phyloP scores from a whole-genome alignment of 2,888 invertebrate genomes.

The Abrostola triplasia region DNA sequence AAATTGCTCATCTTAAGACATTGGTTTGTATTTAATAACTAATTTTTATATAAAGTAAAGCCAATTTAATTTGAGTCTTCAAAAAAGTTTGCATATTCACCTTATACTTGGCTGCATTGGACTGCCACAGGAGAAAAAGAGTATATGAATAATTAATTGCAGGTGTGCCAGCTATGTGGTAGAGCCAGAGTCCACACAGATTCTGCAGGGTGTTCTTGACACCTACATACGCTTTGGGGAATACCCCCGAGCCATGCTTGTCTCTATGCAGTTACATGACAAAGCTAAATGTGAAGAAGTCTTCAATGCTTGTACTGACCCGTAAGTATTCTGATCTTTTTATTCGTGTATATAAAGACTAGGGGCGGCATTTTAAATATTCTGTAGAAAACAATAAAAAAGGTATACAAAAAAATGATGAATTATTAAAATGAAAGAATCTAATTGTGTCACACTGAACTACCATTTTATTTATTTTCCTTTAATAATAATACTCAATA shows the following conservation, averaged over 20 bases:
- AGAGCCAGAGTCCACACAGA: slow-evolving; percentile 96
- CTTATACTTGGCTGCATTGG: too few species aligned
- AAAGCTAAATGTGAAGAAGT: slow-evolving; percentile 94
- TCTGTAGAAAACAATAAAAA: too few species aligned
- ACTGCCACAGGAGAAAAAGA: too few species aligned
- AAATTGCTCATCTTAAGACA: too few species aligned
- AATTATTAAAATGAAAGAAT: too few species aligned
- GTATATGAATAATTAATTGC: slow-evolving; percentile 50
- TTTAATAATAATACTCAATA: too few species aligned
- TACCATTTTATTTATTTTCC: slow-evolving; percentile 25
- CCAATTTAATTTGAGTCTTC: too few species aligned
- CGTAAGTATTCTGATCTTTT: slow-evolving; percentile 87
- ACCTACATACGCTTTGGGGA: slow-evolving; percentile 96
- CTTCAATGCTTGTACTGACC: slow-evolving; percentile 94
- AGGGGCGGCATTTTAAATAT: too few species aligned
- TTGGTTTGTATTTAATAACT: too few species aligned
- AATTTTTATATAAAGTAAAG: too few species aligned
- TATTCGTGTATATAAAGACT: background rate
- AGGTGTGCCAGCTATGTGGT: slow-evolving; percentile 99
- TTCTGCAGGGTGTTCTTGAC: slow-evolving; percentile 94
- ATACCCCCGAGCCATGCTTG: slow-evolving; percentile 95
- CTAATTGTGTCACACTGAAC: background rate
- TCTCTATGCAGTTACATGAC: slow-evolving; percentile 97
- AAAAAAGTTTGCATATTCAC: too few species aligned
- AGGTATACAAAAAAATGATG: too few species aligned